phyloP scores from a whole-genome alignment of 2,888 invertebrate species.

The Dicyrtomina minuta region DNA sequence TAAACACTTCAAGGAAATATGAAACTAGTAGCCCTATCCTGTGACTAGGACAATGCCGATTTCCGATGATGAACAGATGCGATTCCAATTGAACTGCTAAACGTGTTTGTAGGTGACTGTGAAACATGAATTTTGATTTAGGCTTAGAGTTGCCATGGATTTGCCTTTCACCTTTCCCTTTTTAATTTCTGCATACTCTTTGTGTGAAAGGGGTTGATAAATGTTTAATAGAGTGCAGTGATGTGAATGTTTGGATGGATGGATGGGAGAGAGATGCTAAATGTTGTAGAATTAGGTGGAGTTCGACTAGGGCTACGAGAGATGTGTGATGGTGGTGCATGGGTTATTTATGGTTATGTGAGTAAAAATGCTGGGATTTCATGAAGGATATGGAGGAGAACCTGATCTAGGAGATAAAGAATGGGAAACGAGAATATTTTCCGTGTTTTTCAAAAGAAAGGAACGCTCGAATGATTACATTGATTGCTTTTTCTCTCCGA shows the following conservation, averaged over 20 bases:
- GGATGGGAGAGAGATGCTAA: not conserved
- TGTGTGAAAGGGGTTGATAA: not conserved
- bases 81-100: too few relatives aligned
- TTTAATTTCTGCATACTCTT: not conserved
- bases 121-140: not conserved
- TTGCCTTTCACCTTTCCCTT: not conserved
- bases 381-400: not conserved
- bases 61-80: too few relatives aligned
- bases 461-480: conserved; percentile 35
- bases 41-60: too few relatives aligned
- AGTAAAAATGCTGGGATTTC: not conserved
- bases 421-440: not conserved
- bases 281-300: too few relatives aligned
- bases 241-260: too few relatives aligned
- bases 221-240: too few relatives aligned
- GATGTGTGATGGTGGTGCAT: too few relatives aligned
- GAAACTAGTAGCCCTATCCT: too few relatives aligned
- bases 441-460: conserved; percentile 24
- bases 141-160: not conserved
- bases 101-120: too few relatives aligned
- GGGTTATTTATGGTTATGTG: too few relatives aligned
- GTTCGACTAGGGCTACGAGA: too few relatives aligned
- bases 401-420: conserved; percentile 2
- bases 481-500: conserved; percentile 46
- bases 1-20: too few relatives aligned